Base-by-base conservation (phyloP, 2,888 invertebrate species). In the Tupiocoris notatus region DNA sequence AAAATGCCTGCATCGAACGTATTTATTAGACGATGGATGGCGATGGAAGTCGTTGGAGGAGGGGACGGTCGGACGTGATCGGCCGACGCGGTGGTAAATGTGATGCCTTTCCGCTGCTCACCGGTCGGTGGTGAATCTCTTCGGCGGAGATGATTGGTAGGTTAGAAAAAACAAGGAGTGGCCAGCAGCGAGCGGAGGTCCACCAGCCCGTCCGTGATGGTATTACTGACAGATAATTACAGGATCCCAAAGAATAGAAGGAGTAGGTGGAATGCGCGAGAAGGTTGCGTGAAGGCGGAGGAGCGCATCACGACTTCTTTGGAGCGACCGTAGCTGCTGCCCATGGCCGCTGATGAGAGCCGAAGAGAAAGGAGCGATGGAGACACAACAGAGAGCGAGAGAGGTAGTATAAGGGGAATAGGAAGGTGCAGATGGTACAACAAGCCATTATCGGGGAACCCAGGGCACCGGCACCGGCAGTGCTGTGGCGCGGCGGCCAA, bases 191-290 rank as follows among this genome's bases (percentile, higher is more conserved):
- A 39, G 39, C 39, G 39, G 39, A 39, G 39, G 39, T 39, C 39
- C 39, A 12, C 39, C 73, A 62, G 62, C 20, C 39, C 25, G n/a
- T 70, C 73, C 73, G 73, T 73, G 73, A 73, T 73, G 73, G 73
- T 62, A 73, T 73, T 73, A 73, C 73, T 73, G 73, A 73, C 73
- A 61, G 73, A 73, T 73, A 62, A 73, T 73, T 73, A 73, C 54
- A 63, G 73, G 39, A 39, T 39, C 39, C 39, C 39, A 12, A 39
- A 39, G 39, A 39, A 39, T 39, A 12, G 39, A 39, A 39, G 12
- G 39, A 39, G 39, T 39, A 39, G 39, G 39, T 12, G 39, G 39
- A 39, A 39, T 39, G 39, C 39, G 39, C 39, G 39, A 39, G n/a
- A n/a, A n/a, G 39, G 39, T 12, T 39, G 39, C 39, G 39, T 39